Conservation (phyloP, 2,888 invertebrate genomes). For the Lycaena phlaeas region DNA sequence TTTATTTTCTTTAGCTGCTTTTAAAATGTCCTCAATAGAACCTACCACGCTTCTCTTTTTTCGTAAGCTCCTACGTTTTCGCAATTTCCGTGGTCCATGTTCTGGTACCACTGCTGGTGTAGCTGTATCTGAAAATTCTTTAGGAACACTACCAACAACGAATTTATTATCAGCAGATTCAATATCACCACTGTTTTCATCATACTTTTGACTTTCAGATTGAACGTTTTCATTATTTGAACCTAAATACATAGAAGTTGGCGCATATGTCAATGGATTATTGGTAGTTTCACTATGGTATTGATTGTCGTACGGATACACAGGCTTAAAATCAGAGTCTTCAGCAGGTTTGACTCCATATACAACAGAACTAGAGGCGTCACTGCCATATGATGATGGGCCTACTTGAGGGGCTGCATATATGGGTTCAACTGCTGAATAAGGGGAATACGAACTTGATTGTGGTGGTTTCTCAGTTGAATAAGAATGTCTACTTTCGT, state of each 20-base stretch:
- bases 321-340: constrained; percentile 60
- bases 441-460: constrained; percentile 41
- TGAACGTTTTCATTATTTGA: constrained; percentile 51
- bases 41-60: constrained; percentile 43
- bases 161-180: constrained; percentile 65
- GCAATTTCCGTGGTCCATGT: constrained; percentile 74
- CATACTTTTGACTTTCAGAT: constrained; percentile 42
- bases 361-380: constrained; percentile 49
- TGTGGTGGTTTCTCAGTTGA: constrained; percentile 56
- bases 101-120: constrained; percentile 76
- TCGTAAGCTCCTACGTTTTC: constrained; percentile 31
- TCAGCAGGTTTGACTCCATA: constrained; percentile 58
- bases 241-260: constrained; percentile 63
- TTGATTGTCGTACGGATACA: constrained; percentile 59
- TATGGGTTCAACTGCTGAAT: constrained; percentile 55
- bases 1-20: constrained; percentile 42
- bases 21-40: constrained; percentile 54
- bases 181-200: constrained; percentile 33
- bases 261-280: constrained; percentile 49
- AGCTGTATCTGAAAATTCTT: constrained; percentile 66
- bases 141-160: constrained; percentile 78
- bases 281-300: constrained; percentile 54
- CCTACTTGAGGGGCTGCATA: constrained; percentile 57
- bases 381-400: constrained; percentile 48
- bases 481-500: constrained; percentile 56